Evolutionary conservation across 2,113 vertebrate species (phyloP), one percentile per base, ranked within the genome.

Genomic region (Crotalus viridis): DNA sequence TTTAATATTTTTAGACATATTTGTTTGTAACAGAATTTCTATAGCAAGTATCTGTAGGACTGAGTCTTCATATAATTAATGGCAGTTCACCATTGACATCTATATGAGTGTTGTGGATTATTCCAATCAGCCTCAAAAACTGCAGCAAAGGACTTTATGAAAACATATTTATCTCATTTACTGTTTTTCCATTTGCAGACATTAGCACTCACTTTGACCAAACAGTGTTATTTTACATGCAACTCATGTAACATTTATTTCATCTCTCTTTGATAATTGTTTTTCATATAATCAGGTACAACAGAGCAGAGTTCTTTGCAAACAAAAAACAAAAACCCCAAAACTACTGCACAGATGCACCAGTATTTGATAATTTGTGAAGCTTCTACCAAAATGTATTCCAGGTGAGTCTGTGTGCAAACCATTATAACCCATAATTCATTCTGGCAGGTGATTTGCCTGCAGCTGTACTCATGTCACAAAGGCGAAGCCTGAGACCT

Each of bases 401-500:
- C 19, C 33, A 74, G 46, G 88, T 46, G 48, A 51, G 54, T 89
- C 10, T 74, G 22, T 87, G 81, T 24, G 19, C 74, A 87, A 94
- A 93, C 87, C 64, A 51, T 22, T 91, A 57, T 57, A 92, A 13
- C 90, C 51, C 87, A 52, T 64, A 92, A 3, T 55, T 24, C 54
- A 57, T 19, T 5, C 43, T 86, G 33, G 69, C 52, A 89, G 90
- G 26, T 81, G 59, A 61, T 88, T 88, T 91, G 56, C 86, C 56
- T 92, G 52, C 48, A 93, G 86, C 54, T 94, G 88, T 85, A 90
- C 90, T 96, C 81, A 39, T 90, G 89, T 93, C 57, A 10, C 24
- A 85, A 64, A 55, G 85, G 24, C 19, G 17, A 88, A n/a, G 43
- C 33, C 17, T 81, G 88, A 74, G 61, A 90, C 85, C 26, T 74